Evolutionary conservation across 2,113 vertebrate genomes (phyloP), one percentile per base, ranked within the genome.

Genomic region (Lampris megalopsis): DNA sequence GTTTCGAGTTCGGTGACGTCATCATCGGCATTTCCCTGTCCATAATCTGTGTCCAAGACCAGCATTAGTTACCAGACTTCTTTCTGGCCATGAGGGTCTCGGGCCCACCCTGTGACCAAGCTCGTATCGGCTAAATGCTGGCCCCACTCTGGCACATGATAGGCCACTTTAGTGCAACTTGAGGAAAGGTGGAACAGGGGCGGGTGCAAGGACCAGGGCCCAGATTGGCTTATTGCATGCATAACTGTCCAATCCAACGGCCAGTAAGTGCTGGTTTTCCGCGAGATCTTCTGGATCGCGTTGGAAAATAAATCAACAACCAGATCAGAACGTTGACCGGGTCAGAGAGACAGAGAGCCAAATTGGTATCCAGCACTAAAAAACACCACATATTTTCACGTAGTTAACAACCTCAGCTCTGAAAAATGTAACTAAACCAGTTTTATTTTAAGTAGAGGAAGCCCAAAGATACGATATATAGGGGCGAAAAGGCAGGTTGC

Each of bases 101-200:
- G 1, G 41, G 45, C 6, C n/a, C 57, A 49, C 58, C 63, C 48
- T 48, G 59, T 2, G 73, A 48, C 53, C 5, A 3, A 66, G 56
- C 37, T 47, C 49, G 41, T 56, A 36, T 24, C 7, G 41, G 53
- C 56, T 45, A 53, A 38, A 24, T 24, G 24, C 24, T 24, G 40
- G 42, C 38, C n/a, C 36, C 38, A 50, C 64, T 47, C 70, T 71
- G 2, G 40, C 71, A 63, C 48, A 11, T 65, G 70, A 67, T 49
- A 2, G 61, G 45, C 80, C 70, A 79, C n/a, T 74, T 81, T 80
- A 83, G 91, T 87, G 88, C 89, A 88, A 87, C 66, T 67, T n/a
- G 3, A 59, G 62, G 58, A 73, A 56, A 70, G 75, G 35, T 74
- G 81, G 71, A 83, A 58, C 68, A 58, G 61, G n/a, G 43, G 63